A percentile compares a stretch with the other conserved stretches of the same genome.
These are phyloP conservation scores for Naja naja DNA, from an alignment of 2,113 vertebrate species.

Conservation along the genomic window DNA sequence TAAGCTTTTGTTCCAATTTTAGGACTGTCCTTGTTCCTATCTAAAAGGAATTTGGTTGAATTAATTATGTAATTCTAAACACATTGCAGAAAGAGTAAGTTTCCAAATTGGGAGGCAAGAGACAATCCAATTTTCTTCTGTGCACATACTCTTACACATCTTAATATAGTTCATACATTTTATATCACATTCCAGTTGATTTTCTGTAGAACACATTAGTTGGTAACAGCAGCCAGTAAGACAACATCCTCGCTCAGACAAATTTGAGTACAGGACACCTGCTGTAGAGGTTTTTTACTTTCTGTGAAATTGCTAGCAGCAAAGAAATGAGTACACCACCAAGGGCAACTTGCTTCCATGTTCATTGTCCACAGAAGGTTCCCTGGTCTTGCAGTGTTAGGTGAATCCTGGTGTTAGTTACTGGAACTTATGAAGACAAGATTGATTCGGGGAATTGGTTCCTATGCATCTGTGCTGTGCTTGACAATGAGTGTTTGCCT, in stretches of 20 bases:
- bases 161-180: neutral
- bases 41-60: neutral
- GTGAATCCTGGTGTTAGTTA: neutral
- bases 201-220: neutral
- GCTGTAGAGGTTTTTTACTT: neutral
- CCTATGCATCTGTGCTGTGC: neutral
- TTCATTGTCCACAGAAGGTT: neutral
- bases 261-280: neutral
- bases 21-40: neutral
- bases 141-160: neutral
- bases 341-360: neutral
- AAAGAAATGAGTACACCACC: neutral
- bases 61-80: neutral
- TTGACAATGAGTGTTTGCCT: neutral
- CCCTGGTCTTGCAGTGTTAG: neutral
- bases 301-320: neutral
- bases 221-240: neutral
- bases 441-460: neutral
- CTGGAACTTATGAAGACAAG: neutral
- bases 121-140: neutral
- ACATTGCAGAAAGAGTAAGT: neutral
- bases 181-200: neutral
- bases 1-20: neutral
- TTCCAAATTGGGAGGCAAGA: neutral
- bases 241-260: neutral